These are phyloP conservation scores for Cyrtonyx montezumae DNA, from an alignment of 2,113 vertebrate species.

Conservation along the genomic window DNA sequence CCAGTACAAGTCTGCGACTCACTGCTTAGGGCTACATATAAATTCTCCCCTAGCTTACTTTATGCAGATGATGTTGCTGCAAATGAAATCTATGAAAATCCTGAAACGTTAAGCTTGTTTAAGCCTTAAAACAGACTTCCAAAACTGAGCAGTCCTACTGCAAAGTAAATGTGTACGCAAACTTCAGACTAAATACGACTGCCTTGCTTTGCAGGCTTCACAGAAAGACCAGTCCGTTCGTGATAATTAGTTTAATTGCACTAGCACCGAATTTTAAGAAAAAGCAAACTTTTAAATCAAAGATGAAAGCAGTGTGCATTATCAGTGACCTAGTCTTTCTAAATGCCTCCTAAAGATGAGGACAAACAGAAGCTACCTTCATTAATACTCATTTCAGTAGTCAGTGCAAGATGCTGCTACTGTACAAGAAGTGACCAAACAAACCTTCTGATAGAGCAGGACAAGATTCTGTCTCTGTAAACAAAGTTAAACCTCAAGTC, in stretches of 20 bases:
- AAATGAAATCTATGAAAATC: background rate
- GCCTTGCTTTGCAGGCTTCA: background rate
- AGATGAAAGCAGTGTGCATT: background rate
- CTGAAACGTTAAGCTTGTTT: background rate
- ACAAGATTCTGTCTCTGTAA: background rate
- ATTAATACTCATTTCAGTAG: background rate
- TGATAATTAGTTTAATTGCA: slow-evolving; percentile 26
- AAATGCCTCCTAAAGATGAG: background rate
- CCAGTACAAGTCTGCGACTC: background rate
- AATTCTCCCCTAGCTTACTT: background rate
- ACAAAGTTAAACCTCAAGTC: background rate
- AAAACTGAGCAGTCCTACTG: background rate
- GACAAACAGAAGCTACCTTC: background rate
- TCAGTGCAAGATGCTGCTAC: background rate
- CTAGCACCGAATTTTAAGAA: background rate
- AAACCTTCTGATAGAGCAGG: background rate
- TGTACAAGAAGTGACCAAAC: background rate
- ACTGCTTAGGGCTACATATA: background rate
- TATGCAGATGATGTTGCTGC: background rate
- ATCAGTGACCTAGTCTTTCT: background rate
- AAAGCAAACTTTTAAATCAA: background rate
- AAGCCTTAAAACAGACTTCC: background rate
- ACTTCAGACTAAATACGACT: slow-evolving; percentile 1
- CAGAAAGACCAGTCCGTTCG: background rate
- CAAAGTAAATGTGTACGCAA: background rate